Conservation (phyloP, 2,888 invertebrate genomes). For the Poecilus cupreus region DNA sequence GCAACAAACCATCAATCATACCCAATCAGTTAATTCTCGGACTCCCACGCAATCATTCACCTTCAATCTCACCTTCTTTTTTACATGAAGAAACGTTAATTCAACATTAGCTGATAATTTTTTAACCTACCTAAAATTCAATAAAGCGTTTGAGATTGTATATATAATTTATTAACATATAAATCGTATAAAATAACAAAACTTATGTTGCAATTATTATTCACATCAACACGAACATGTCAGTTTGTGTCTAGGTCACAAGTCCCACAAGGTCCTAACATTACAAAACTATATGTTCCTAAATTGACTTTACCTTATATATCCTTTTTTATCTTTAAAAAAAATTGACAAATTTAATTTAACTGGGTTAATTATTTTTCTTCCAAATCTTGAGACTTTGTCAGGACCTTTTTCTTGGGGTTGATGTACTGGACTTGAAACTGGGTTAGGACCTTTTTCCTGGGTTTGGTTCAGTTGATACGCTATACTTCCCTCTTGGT, state of each 20-base stretch:
- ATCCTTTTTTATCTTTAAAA: not conserved
- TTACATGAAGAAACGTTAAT: too few relatives aligned
- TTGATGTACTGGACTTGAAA: not conserved
- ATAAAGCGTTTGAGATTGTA: not conserved
- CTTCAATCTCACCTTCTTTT: too few relatives aligned
- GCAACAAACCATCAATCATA: too few relatives aligned
- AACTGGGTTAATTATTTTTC: too few relatives aligned
- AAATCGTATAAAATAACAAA: not conserved
- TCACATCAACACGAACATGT: not conserved
- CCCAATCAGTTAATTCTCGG: too few relatives aligned
- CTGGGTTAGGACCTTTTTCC: not conserved
- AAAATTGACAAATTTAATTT: not conserved
- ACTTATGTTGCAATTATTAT: not conserved
- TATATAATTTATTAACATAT: slow-evolving; percentile 1
- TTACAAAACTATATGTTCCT: not conserved
- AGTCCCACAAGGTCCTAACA: not conserved
- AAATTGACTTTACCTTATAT: not conserved
- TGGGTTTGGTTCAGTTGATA: not conserved
- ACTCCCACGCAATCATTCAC: too few relatives aligned
- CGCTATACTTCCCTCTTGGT: not conserved
- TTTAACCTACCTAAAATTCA: too few relatives aligned
- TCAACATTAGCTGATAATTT: too few relatives aligned
- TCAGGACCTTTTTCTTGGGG: too few relatives aligned
- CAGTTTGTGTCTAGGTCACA: not conserved
- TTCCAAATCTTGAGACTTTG: too few relatives aligned